Evolutionary conservation across 2,113 vertebrate species (phyloP), one percentile per base, ranked within the genome.

Genomic region (Australoheros scitulus): DNA sequence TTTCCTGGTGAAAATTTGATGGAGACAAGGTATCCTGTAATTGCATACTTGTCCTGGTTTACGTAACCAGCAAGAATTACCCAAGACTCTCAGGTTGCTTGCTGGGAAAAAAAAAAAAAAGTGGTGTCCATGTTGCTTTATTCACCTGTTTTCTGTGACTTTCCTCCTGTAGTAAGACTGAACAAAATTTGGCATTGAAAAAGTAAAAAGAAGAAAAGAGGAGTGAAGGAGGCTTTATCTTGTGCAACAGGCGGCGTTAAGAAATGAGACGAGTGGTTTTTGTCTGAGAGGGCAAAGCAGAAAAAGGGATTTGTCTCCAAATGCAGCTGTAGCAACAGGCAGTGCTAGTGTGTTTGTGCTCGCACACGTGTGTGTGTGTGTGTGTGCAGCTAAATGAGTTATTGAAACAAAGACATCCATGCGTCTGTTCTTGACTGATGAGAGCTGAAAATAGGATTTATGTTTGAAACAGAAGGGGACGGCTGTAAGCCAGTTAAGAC

Each of bases 381-480:
- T 65, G 75, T 22, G 52, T 9, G 84, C 70, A 78, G 15, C 63
- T 88, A 74, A 79, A 85, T 77, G 84, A 85, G 86, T 86, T 82
- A 82, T 58, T 83, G 89, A 90, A 88, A 83, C 82, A 74, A 80
- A 91, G 84, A 91, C 77, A 61, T 92, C 87, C 82, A 81, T n/a
- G 43, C 14, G 76, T 91, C 84, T 85, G 90, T 81, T 88, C 87
- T 61, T 58, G 75, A 84, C 82, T 86, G 86, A 91, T 93, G 87
- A 89, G 81, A 82, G 91, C 91, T 89, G 88, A 91, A 92, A 91
- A 93, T 87, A 85, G 91, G 91, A 92, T 91, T 91, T 92, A 87
- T 92, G 89, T 91, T 79, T 85, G 92, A 89, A 85, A 90, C 91
- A 91, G 85, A 91, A 11, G 86, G 84, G 89, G 79, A 64, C 76